phyloP scores from a whole-genome alignment of 2,888 invertebrate species.

The Meandrusa payeni region DNA sequence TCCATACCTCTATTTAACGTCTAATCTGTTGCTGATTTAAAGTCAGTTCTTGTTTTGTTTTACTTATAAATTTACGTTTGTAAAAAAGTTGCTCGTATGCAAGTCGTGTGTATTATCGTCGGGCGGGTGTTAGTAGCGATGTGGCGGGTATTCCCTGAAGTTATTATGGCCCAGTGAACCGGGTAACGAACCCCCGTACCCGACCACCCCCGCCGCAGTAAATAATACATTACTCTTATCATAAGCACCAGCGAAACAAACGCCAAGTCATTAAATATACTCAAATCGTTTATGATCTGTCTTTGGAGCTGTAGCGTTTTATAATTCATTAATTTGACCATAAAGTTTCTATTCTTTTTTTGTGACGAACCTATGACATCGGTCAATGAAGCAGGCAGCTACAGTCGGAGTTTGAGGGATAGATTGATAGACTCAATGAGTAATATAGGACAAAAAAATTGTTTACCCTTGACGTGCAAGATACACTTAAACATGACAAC shows the following conservation, averaged over 20 bases:
- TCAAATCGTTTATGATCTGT: background rate
- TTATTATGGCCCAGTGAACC: constrained; percentile 77
- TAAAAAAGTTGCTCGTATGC: constrained; percentile 32
- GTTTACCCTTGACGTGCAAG: too few species aligned
- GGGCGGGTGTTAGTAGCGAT: constrained; percentile 59
- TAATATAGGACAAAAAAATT: too few species aligned
- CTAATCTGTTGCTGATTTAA: too few species aligned
- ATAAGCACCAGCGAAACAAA: constrained; percentile 28
- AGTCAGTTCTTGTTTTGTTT: too few species aligned
- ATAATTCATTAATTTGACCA: constrained; percentile 3
- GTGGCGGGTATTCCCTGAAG: constrained; percentile 73
- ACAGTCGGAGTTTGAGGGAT: too few species aligned
- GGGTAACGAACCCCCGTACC: constrained; percentile 68
- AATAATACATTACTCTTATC: constrained; percentile 62
- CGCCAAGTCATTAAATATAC: constrained; percentile 27
- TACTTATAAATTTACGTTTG: too few species aligned
- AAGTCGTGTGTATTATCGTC: constrained; percentile 26
- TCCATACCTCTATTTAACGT: too few species aligned
- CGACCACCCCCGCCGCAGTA: constrained; percentile 36
- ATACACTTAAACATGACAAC: too few species aligned
- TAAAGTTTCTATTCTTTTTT: too few species aligned
- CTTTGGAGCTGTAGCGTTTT: background rate
- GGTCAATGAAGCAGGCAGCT: too few species aligned
- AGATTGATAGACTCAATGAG: too few species aligned
- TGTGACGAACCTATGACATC: too few species aligned